phyloP scores from a whole-genome alignment of 2,888 invertebrate genomes.

The Pecten maximus region DNA sequence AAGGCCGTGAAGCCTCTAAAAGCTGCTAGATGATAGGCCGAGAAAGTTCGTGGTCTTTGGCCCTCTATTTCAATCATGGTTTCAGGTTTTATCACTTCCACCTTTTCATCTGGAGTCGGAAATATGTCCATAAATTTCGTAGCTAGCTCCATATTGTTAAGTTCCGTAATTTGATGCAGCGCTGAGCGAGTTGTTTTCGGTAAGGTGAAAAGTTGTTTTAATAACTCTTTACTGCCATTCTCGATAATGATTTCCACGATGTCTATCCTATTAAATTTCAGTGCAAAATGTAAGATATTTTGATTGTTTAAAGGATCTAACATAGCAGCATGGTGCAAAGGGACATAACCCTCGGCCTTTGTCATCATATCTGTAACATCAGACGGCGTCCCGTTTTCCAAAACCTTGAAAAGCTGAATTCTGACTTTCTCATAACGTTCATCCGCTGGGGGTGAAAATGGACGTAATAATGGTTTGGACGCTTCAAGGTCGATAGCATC shows the following conservation, averaged over 20 bases:
- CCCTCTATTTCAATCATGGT: constrained; percentile 75
- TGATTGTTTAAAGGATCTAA: constrained; percentile 60
- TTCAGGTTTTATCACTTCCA: constrained; percentile 64
- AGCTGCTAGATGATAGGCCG: constrained; percentile 75
- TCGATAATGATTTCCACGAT: constrained; percentile 59
- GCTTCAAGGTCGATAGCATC: neutral
- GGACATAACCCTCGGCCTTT: constrained; percentile 15
- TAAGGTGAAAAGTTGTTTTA: constrained; percentile 64
- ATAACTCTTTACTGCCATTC: constrained; percentile 55
- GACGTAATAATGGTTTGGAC: neutral
- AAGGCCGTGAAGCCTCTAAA: constrained; percentile 68
- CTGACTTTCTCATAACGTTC: constrained; percentile 11
- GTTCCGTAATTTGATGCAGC: constrained; percentile 75
- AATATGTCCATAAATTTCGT: constrained; percentile 58
- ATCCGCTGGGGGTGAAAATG: neutral
- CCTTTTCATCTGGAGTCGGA: constrained; percentile 42
- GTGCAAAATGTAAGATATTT: constrained; percentile 70
- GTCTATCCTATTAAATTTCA: constrained; percentile 60
- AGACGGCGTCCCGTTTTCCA: neutral
- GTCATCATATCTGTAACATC: neutral
- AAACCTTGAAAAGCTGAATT: neutral
- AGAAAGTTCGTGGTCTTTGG: constrained; percentile 76
- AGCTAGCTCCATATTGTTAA: constrained; percentile 67
- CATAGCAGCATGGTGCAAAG: constrained; percentile 38
- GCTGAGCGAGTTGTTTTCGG: constrained; percentile 75